Percentiles rank a stretch among this genome's conserved stretches.
Evolutionary conservation across 2,113 vertebrate genomes (phyloP).

Genomic region (Eretmochelys imbricata): DNA sequence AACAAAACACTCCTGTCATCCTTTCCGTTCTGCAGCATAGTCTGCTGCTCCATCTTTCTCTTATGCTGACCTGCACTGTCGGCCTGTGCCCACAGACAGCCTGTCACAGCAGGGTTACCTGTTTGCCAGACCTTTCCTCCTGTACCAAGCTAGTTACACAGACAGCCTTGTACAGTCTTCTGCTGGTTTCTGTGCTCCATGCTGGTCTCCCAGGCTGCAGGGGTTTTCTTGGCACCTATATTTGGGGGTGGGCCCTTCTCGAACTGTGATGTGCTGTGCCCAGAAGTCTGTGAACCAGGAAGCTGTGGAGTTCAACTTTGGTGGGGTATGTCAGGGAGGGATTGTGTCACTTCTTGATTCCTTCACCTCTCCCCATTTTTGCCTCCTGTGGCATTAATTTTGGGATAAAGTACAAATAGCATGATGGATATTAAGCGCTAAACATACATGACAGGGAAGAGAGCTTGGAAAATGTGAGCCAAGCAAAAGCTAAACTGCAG

Average conservation of each 20-base stretch:
- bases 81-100: background rate
- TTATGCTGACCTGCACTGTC: background rate
- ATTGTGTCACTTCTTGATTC: background rate
- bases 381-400: background rate
- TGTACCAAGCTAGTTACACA: background rate
- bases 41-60: background rate
- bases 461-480: background rate
- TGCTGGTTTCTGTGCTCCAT: background rate
- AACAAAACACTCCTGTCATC: background rate
- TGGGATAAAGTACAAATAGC: background rate
- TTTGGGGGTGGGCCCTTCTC: background rate
- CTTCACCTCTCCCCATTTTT: background rate
- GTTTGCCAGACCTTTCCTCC: background rate
- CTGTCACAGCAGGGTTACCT: background rate
- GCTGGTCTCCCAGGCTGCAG: background rate
- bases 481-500: background rate
- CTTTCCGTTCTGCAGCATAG: background rate
- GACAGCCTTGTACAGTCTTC: background rate
- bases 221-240: background rate
- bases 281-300: background rate
- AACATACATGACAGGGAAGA: background rate
- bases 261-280: background rate
- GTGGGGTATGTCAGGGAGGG: background rate
- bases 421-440: background rate
- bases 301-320: background rate